Conservation (phyloP, 1,140 invertebrate species). For the Apis florea region DNA sequence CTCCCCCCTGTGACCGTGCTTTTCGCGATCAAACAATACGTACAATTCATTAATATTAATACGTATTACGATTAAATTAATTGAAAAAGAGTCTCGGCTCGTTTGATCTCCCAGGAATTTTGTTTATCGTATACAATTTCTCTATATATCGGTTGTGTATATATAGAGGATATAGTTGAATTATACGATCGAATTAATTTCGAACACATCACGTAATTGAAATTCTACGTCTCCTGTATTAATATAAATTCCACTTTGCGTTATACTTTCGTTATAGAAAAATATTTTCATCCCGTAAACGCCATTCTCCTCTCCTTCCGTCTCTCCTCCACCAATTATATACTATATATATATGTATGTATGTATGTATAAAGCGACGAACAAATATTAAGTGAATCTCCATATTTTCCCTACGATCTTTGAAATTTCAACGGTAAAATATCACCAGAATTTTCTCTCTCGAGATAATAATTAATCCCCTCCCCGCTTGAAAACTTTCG, state of each 20-base stretch:
- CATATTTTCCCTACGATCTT: neutral
- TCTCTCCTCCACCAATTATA: too few species aligned
- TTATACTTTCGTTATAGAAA: neutral
- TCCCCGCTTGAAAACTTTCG: neutral
- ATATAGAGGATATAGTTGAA: neutral
- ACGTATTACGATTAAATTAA: neutral
- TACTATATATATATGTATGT: too few species aligned
- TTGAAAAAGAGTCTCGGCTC: neutral
- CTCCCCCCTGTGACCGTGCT: neutral
- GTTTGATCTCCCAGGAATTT: slow-evolving; percentile 16
- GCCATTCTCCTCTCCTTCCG: neutral
- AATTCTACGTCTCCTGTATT: slow-evolving; percentile 11
- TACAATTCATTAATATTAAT: too few species aligned
- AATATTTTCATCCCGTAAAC: neutral
- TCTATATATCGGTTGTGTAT: neutral
- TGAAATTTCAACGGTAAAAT: neutral
- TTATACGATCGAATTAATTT: slow-evolving; percentile 19
- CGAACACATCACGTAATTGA: slow-evolving; percentile 32
- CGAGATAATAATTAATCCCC: neutral
- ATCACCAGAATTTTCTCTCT: neutral
- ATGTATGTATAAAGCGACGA: too few species aligned
- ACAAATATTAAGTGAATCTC: neutral
- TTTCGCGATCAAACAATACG: neutral
- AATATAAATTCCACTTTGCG: slow-evolving; percentile 20
- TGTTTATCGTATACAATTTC: neutral